Conservation (phyloP, 2,888 invertebrate species). For the Andrena chrysosceles region DNA sequence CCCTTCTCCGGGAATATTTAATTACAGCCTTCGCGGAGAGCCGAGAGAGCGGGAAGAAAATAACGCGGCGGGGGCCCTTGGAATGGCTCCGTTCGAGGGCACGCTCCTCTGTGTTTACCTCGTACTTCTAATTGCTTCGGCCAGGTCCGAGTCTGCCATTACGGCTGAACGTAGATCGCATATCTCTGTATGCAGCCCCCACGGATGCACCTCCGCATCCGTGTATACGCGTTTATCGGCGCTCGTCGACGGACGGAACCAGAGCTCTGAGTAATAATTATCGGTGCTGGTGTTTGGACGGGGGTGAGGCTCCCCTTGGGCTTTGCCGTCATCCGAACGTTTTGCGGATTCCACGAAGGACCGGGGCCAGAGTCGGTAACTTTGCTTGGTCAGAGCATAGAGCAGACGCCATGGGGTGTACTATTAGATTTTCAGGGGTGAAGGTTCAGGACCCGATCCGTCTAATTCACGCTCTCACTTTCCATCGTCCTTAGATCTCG, state of each 20-base stretch:
- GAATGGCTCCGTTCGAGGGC: constrained; percentile 67
- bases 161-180: constrained; percentile 70
- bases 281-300: constrained; percentile 39
- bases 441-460: not conserved
- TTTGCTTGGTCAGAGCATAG: not conserved
- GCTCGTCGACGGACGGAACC: constrained; percentile 29
- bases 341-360: constrained; percentile 43
- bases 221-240: constrained; percentile 56
- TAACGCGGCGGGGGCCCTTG: constrained; percentile 73
- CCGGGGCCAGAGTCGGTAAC: constrained; percentile 12
- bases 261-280: constrained; percentile 74
- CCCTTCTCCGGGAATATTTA: constrained; percentile 79
- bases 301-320: not conserved
- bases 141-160: constrained; percentile 75
- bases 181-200: constrained; percentile 64
- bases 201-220: constrained; percentile 28
- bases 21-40: constrained; percentile 78
- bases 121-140: constrained; percentile 83
- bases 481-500: not conserved
- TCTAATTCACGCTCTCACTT: not conserved
- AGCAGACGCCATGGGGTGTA: not conserved
- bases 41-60: constrained; percentile 77
- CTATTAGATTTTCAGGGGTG: not conserved
- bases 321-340: not conserved
- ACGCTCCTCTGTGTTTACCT: constrained; percentile 82